Conservation (phyloP, 2,888 invertebrate species). For the Theodoxus fluviatilis region DNA sequence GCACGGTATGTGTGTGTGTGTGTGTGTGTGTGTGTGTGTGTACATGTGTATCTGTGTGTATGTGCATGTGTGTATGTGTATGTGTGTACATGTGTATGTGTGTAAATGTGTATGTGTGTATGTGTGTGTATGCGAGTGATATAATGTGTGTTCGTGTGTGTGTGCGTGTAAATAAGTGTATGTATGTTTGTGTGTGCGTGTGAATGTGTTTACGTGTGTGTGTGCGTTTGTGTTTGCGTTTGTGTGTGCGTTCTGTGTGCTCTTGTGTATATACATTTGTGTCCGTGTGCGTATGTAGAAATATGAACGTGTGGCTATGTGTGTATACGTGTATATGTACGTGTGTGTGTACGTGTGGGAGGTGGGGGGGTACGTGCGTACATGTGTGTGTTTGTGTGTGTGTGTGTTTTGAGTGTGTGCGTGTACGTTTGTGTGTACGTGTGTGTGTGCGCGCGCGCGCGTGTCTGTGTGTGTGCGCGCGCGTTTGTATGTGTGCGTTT, state of each 20-base stretch:
- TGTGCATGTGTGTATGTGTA: not conserved
- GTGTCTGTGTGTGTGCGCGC: not conserved
- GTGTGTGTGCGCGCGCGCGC: constrained; percentile 2
- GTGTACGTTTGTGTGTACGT: not conserved
- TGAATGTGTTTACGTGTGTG: not conserved
- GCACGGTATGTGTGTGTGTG: constrained; percentile 4
- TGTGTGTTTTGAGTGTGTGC: not conserved
- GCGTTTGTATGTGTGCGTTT: not conserved
- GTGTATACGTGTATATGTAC: not conserved
- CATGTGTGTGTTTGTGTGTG: not conserved
- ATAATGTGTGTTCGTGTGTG: too few species aligned
- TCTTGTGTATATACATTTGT: not conserved
- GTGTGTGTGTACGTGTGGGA: not conserved
- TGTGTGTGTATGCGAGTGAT: constrained; percentile 20
- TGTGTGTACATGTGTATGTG: not conserved
- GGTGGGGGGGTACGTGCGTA: not conserved
- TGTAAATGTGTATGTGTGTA: not conserved
- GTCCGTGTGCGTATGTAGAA: constrained; percentile 10
- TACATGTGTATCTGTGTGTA: not conserved
- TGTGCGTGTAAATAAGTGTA: constrained; percentile 5
- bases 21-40: not conserved
- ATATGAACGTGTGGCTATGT: not conserved
- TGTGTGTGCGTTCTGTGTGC: constrained; percentile 5
- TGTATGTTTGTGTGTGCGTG: constrained; percentile 9
- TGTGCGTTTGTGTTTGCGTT: not conserved